Evolutionary conservation across 2,888 invertebrate species (phyloP), one percentile per base, ranked within the genome.

Genomic region (Meiosimyza decipiens): DNA sequence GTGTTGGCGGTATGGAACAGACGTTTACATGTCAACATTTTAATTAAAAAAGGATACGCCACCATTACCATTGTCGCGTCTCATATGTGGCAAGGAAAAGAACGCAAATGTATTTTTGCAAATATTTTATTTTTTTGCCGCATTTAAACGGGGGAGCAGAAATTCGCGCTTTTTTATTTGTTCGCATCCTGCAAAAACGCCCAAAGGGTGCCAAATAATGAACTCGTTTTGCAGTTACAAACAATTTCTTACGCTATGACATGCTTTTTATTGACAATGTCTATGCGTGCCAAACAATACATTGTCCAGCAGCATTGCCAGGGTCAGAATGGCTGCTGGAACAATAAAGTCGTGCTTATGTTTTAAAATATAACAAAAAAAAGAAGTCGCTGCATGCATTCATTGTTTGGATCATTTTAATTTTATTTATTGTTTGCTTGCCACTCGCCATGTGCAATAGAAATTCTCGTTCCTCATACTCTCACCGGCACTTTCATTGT

Each of bases 21-120:
- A 75, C 80, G 80, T 81, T 82, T 82, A 79, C 82, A 82, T 85
- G 86, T 87, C 87, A 86, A 86, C 87, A 86, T 87, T 86, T 86
- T 86, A 86, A 86, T 86, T 86, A 86, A 86, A 86, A 86, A 86
- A 85, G 86, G 85, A 85, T 86, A 82, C 85, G 86, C 77, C 40
- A 40, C 40, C 40, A 40, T 40, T 6, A 7, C 40, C 40, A 40
- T 9, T 40, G 40, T 40, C 60, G 12, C n/a, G 6, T n/a, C 75
- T 76, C 77, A 77, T 75, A 73, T 73, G 76, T 67, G 55, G 67
- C 55, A 71, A 64, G 51, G 15, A 60, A 57, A 60, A 28, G 28
- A 67, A 57, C 28, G 28, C 51, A 54, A 70, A 72, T 71, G 68
- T 62, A 71, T 80, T 77, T 78, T 79, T 77, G 71, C 80, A 73